Conservation (phyloP, 92 coral and sea anemone species). For the Micromussa lordhowensis region DNA sequence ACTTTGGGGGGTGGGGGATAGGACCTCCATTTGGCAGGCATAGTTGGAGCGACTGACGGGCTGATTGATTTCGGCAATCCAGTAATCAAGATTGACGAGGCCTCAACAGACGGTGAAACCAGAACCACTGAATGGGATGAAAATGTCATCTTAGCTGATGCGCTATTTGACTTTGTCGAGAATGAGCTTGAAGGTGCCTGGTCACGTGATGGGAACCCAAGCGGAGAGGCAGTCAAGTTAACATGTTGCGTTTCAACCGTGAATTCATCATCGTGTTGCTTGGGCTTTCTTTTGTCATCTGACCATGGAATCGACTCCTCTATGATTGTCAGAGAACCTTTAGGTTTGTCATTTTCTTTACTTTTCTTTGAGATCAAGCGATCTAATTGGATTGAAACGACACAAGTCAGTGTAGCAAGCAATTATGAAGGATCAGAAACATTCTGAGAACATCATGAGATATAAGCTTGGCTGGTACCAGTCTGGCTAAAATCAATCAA, state of each 20-base stretch:
- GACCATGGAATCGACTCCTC: neutral
- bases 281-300: neutral
- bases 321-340: neutral
- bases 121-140: too few relatives aligned
- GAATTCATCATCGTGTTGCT: neutral
- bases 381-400: neutral
- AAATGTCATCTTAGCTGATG: neutral
- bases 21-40: neutral
- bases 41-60: neutral
- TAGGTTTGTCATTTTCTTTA: neutral
- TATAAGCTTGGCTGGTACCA: too few relatives aligned
- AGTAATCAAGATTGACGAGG: neutral
- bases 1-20: neutral
- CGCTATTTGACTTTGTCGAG: neutral
- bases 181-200: slow-evolving; percentile 1
- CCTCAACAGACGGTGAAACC: neutral
- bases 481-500: too few relatives aligned
- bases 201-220: neutral
- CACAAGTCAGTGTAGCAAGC: neutral
- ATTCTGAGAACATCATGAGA: too few relatives aligned
- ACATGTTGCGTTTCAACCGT: neutral
- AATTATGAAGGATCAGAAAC: neutral
- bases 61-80: neutral
- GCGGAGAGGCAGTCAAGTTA: neutral
- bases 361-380: neutral